Conservation (phyloP, 2,113 vertebrate species). For the Nothocercus nigrocapillus region DNA sequence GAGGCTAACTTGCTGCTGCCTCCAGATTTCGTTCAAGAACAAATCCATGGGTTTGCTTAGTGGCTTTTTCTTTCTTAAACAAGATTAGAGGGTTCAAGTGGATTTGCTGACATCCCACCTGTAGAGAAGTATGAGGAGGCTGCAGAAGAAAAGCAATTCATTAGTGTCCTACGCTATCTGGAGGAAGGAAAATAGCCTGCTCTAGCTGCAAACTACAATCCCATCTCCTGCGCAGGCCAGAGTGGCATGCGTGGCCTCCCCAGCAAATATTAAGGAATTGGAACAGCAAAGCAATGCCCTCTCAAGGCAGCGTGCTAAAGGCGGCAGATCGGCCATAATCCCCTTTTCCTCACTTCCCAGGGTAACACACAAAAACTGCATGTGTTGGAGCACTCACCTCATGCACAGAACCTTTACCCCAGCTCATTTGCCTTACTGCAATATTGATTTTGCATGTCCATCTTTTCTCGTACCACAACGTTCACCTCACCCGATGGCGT, state of each 20-base stretch:
- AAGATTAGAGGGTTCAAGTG: background rate
- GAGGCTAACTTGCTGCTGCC: slow-evolving; percentile 30
- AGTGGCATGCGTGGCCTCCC: background rate
- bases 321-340: slow-evolving; percentile 46
- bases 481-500: accelerated
- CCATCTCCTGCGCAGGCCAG: background rate
- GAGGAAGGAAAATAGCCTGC: background rate
- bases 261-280: background rate
- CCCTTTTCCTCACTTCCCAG: background rate
- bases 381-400: background rate
- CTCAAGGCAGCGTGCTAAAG: slow-evolving; percentile 1
- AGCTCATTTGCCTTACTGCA: background rate
- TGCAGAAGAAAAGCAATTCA: slow-evolving; percentile 5
- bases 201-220: slow-evolving; percentile 25
- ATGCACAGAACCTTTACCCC: background rate
- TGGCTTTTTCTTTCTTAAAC: background rate
- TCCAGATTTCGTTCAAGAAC: slow-evolving; percentile 6
- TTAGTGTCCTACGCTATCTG: slow-evolving; percentile 3
- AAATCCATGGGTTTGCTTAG: slow-evolving; percentile 8
- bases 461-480: background rate
- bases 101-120: slow-evolving; percentile 50
- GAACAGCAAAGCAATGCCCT: background rate
- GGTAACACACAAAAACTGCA: background rate
- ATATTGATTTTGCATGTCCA: background rate
- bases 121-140: background rate